Evolutionary conservation across 2,113 vertebrate species (phyloP), one percentile per base, ranked within the genome.

Genomic region (Cebidichthys violaceus): DNA sequence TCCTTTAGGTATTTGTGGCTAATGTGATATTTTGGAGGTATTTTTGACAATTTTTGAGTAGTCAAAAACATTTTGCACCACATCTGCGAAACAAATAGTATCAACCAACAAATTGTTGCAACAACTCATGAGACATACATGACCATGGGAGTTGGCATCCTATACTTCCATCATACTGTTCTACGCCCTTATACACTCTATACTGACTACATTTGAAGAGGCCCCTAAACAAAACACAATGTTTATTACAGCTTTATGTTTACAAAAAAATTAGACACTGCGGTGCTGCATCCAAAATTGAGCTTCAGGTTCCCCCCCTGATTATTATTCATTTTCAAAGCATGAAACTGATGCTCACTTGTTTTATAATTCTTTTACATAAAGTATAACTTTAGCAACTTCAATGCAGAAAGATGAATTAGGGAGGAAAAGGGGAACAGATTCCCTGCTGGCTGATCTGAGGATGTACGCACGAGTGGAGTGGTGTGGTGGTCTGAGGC

Each of bases 401-500:
- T 70, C 9, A 54, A n/a, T 50, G 20, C 29, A 33, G 41, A 75
- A 14, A 70, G 39, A 70, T 50, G 27, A 73, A 73, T 61, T 57
- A 70, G 4, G n/a, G 50, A 66, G 13, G 52, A 73, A 74, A 77
- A 45, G 4, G 4, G 80, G 70, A 77, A 59, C 6, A 13, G 57
- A 60, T 6, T 75, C 52, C 70, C 75, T 14, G 75, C 75, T 70
- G 71, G 68, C 27, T 80, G 75, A 85, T 84, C 75, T 66, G 50
- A 73, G 64, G 70, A 68, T 59, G 27, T 54, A 22, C 0, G 33
- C 59, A 20, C 24, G 0, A 75, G 39, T 37, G 9, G 35, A 75
- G 66, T 50, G 82, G 54, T 66, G 66, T 50, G 82, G 54, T 66
- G 74, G 43, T 84, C 76, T 77, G 68, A 88, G 35, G 69, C 62